A percentile compares a stretch with the other conserved stretches of the same genome.
phyloP scores from a whole-genome alignment of 2,888 invertebrate species.

The Thalpophila matura region DNA sequence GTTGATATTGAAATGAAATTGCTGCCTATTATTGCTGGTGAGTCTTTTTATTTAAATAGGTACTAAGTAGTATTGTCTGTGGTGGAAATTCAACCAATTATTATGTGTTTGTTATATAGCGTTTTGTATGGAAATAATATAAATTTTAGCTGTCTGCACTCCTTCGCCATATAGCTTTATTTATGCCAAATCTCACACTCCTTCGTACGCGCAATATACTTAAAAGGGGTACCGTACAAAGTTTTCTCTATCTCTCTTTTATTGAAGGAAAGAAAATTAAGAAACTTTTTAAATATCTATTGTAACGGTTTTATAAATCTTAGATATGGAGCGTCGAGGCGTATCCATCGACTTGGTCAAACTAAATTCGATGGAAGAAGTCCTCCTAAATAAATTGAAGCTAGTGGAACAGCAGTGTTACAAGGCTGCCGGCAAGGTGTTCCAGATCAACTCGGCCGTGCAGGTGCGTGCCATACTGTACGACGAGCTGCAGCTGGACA shows the following conservation, averaged over 20 bases:
- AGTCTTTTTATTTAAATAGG: neutral
- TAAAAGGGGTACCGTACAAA: no score
- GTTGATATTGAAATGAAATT: conserved; percentile 84
- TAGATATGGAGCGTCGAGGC: conserved; percentile 85
- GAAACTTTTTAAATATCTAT: no score
- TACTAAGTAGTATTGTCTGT: no score
- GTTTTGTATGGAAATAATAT: no score
- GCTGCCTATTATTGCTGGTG: conserved; percentile 84
- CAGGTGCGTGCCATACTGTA: conserved; percentile 85
- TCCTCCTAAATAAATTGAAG: conserved; percentile 73
- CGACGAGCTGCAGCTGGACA: conserved; percentile 84
- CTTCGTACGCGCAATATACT: no score
- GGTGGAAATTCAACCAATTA: no score
- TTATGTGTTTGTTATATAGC: no score
- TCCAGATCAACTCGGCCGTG: conserved; percentile 82
- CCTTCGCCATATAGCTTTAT: no score
- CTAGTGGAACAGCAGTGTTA: conserved; percentile 79
- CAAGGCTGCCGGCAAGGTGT: conserved; percentile 78
- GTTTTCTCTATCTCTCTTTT: no score
- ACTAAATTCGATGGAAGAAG: conserved; percentile 78
- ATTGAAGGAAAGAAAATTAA: no score
- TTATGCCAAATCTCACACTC: no score
- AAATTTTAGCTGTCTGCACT: no score
- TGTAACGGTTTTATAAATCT: conserved; percentile 1
- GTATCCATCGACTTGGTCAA: conserved; percentile 76